These are phyloP conservation scores for Hipparchia semele DNA, from an alignment of 2,888 invertebrate species.

Conservation along the genomic window DNA sequence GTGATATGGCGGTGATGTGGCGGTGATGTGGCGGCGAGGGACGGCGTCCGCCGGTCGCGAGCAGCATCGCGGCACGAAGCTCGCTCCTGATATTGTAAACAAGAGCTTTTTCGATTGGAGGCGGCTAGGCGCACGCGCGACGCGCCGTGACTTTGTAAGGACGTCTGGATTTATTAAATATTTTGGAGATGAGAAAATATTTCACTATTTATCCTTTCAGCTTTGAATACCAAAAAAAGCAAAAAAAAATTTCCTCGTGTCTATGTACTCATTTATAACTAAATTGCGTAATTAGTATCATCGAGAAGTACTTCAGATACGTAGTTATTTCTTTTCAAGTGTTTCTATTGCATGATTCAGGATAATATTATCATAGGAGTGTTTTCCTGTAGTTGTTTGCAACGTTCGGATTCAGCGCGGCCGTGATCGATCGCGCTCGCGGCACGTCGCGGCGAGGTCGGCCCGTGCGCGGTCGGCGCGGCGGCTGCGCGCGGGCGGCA, in stretches of 20 bases:
- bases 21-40: neutral
- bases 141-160: constrained; percentile 48
- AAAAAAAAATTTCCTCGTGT: too few relatives aligned
- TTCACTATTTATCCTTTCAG: neutral
- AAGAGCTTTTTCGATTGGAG: constrained; percentile 78
- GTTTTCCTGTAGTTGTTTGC: neutral
- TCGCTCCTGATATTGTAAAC: constrained; percentile 76
- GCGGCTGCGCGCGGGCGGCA: constrained; percentile 12
- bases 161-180: constrained; percentile 43
- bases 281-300: too few relatives aligned
- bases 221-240: neutral
- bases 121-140: constrained; percentile 67
- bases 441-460: constrained; percentile 19
- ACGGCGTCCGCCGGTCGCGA: neutral
- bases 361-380: neutral
- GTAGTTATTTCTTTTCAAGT: too few relatives aligned
- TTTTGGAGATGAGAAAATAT: neutral
- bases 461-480: too few relatives aligned
- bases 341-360: too few relatives aligned
- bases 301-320: too few relatives aligned
- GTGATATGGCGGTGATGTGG: too few relatives aligned
- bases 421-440: constrained; percentile 1
- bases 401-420: neutral
- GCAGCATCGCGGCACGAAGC: constrained; percentile 41
- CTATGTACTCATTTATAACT: too few relatives aligned